Conservation (phyloP, 2,888 invertebrate genomes). For the Formica aserva region DNA sequence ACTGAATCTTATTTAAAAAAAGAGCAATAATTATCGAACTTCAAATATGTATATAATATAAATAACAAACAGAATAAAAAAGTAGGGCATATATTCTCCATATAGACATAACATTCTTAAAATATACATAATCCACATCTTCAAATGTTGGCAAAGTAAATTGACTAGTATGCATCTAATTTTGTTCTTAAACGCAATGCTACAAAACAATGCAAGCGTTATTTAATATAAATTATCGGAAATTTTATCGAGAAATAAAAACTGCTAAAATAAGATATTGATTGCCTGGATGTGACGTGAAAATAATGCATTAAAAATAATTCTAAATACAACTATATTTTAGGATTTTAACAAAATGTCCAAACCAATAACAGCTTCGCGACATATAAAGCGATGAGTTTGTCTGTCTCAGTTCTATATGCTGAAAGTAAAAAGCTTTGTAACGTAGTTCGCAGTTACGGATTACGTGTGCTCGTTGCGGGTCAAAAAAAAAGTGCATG, state of each 20-base stretch:
- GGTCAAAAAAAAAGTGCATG: constrained; percentile 58
- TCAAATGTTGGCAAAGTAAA: not conserved
- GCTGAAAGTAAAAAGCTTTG: constrained; percentile 41
- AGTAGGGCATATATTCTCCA: not conserved
- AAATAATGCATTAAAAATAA: constrained; percentile 3
- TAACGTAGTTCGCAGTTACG: constrained; percentile 56
- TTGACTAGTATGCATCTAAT: not conserved
- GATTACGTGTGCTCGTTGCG: constrained; percentile 56
- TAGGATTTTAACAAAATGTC: constrained; percentile 34
- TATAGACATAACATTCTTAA: not conserved
- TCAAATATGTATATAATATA: not conserved
- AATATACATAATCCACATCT: not conserved
- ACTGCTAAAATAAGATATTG: constrained; percentile 19
- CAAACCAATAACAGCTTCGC: constrained; percentile 40
- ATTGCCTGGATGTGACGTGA: not conserved
- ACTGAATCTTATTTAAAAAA: not conserved
- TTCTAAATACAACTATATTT: not conserved
- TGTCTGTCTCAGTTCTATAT: constrained; percentile 12
- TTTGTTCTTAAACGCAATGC: not conserved
- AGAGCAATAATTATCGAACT: not conserved
- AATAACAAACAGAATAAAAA: not conserved
- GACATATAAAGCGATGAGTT: constrained; percentile 43
- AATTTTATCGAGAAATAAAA: not conserved
- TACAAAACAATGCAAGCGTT: not conserved
- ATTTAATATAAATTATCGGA: not conserved